phyloP scores from a whole-genome alignment of 2,797 vertebrate species.

The Mastacembelus armatus region DNA sequence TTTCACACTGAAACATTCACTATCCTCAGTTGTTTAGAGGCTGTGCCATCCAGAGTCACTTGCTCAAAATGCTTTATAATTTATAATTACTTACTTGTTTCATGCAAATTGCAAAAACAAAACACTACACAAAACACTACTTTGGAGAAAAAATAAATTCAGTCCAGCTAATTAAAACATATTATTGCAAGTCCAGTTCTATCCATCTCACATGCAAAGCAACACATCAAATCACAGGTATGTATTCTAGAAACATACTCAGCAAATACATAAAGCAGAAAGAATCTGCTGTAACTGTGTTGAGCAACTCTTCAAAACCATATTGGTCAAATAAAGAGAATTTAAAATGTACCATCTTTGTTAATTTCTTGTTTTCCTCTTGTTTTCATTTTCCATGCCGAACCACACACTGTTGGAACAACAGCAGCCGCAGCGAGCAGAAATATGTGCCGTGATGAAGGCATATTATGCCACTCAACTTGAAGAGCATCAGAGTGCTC shows the following conservation, averaged over 20 bases:
- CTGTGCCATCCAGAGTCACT: background rate
- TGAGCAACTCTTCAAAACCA: background rate
- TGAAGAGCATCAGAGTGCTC: conserved; percentile 18
- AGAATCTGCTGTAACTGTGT: too few species aligned
- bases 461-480: conserved; percentile 8
- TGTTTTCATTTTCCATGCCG: background rate
- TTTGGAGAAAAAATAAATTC: conserved; percentile 12
- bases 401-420: background rate
- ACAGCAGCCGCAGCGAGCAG: background rate
- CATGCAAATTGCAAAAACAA: conserved; percentile 13
- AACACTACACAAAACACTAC: conserved; percentile 18
- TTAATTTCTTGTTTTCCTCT: background rate
- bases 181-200: background rate
- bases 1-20: conserved; percentile 32
- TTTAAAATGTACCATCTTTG: conserved; percentile 2
- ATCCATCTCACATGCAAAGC: conserved; percentile 10
- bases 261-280: background rate
- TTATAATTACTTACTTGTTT: too few species aligned
- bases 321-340: background rate
- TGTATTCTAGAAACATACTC: conserved; percentile 9
- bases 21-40: conserved; percentile 14
- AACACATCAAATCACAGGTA: background rate
- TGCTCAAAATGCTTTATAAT: conserved; percentile 1
- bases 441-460: too few species aligned
- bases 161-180: conserved; percentile 20